phyloP scores from a whole-genome alignment of 2,797 vertebrate species.

The Lithobates sylvaticus region DNA sequence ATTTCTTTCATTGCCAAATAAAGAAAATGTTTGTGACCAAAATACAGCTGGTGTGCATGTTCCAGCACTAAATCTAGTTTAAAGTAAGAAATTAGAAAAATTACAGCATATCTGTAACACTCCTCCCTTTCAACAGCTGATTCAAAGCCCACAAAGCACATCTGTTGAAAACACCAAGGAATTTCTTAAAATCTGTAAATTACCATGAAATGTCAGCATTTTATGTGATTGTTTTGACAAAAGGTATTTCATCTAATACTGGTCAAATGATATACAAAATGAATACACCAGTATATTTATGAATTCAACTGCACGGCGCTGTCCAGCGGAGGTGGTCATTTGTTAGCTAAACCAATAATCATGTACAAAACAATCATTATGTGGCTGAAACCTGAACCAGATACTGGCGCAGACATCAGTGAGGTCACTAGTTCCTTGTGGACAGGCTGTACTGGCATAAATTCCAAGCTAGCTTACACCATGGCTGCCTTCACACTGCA shows the following conservation, averaged over 20 bases:
- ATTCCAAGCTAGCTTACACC: background rate
- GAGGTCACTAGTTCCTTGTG: background rate
- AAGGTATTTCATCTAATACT: background rate
- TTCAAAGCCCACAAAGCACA: conserved; percentile 63
- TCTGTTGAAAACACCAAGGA: conserved; percentile 66
- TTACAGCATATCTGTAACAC: conserved; percentile 34
- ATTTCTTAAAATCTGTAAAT: conserved; percentile 67
- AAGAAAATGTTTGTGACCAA: background rate
- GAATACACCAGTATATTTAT: background rate
- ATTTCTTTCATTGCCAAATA: too few relatives aligned
- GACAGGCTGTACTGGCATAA: background rate
- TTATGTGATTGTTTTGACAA: background rate
- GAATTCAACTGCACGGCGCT: background rate
- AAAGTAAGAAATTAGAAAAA: conserved; percentile 11
- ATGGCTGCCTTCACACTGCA: background rate
- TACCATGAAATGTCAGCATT: conserved; percentile 31
- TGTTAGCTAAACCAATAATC: background rate
- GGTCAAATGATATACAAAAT: background rate
- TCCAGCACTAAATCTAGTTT: conserved; percentile 36
- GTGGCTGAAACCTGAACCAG: background rate
- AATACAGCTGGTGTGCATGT: conserved; percentile 12
- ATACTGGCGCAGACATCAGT: background rate
- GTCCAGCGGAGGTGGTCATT: background rate
- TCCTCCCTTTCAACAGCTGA: conserved; percentile 70
- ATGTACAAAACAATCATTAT: background rate